These are phyloP conservation scores for Bostrychus sinensis DNA, from an alignment of 2,113 vertebrate genomes.

Conservation along the genomic window DNA sequence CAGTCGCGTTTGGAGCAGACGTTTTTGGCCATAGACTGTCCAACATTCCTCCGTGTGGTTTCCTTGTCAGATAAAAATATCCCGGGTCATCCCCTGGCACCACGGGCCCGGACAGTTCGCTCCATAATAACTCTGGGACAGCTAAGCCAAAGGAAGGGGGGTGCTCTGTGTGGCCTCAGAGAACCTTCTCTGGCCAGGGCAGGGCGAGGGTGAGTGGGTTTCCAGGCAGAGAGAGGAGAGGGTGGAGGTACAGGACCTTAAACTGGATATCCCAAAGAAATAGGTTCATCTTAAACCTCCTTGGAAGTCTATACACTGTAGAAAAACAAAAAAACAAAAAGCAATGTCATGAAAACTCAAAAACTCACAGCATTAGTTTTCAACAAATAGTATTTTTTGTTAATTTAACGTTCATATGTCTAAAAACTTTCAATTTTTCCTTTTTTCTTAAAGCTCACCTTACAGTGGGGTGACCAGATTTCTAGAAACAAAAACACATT, in stretches of 20 bases:
- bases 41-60: slow-evolving; percentile 51
- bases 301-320: too few species aligned
- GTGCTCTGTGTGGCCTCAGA: slow-evolving; percentile 69
- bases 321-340: too few species aligned
- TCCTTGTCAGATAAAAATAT: slow-evolving; percentile 82
- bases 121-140: slow-evolving; percentile 73
- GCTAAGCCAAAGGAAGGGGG: slow-evolving; percentile 61
- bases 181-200: slow-evolving; percentile 71
- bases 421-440: too few species aligned
- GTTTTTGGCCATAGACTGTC: neutral
- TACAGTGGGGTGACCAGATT: too few species aligned
- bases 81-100: slow-evolving; percentile 75
- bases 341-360: too few species aligned
- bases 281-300: slow-evolving; percentile 20
- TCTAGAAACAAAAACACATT: too few species aligned
- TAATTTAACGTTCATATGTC: too few species aligned
- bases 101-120: slow-evolving; percentile 56
- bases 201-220: neutral
- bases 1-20: neutral
- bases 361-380: too few species aligned
- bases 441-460: too few species aligned
- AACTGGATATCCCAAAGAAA: slow-evolving; percentile 48
- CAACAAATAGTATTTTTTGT: too few species aligned
- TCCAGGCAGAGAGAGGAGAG: slow-evolving; percentile 53
- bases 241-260: slow-evolving; percentile 61